Evolutionary conservation across 2,113 vertebrate species (phyloP).

Genomic region (Rhodinocichla rosea): DNA sequence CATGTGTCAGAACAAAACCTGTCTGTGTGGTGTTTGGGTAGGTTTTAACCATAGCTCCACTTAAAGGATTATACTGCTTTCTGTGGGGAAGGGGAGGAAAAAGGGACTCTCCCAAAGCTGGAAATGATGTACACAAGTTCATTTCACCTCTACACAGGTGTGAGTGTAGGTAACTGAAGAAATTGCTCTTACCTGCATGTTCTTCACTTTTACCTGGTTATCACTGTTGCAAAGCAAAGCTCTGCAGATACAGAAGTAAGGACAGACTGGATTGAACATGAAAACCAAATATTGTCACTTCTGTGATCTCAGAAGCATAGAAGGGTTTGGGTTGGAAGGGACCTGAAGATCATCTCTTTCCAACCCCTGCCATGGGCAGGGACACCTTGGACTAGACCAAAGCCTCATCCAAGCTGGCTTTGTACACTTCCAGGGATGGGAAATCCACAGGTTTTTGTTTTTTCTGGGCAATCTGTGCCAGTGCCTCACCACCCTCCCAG

Average conservation of each 20-base stretch:
- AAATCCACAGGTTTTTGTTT: background rate
- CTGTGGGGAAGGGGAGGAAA: background rate
- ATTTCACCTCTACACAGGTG: background rate
- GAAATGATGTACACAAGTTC: background rate
- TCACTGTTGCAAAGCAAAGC: background rate
- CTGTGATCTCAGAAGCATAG: background rate
- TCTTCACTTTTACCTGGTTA: background rate
- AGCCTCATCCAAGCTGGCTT: background rate
- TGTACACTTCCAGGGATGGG: background rate
- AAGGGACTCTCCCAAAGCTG: background rate
- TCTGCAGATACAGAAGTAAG: background rate
- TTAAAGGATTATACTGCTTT: background rate
- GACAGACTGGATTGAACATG: background rate
- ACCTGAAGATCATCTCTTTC: background rate
- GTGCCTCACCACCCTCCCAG: background rate
- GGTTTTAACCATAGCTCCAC: background rate
- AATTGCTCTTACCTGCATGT: background rate
- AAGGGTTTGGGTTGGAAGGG: background rate
- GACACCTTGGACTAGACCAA: background rate
- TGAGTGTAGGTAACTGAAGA: background rate
- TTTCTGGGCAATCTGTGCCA: background rate
- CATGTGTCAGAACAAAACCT: background rate
- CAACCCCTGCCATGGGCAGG: background rate
- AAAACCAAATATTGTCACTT: background rate
- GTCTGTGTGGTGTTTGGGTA: background rate